Evolutionary conservation across 2,888 invertebrate species (phyloP).

Genomic region (Masnerella sp.): DNA sequence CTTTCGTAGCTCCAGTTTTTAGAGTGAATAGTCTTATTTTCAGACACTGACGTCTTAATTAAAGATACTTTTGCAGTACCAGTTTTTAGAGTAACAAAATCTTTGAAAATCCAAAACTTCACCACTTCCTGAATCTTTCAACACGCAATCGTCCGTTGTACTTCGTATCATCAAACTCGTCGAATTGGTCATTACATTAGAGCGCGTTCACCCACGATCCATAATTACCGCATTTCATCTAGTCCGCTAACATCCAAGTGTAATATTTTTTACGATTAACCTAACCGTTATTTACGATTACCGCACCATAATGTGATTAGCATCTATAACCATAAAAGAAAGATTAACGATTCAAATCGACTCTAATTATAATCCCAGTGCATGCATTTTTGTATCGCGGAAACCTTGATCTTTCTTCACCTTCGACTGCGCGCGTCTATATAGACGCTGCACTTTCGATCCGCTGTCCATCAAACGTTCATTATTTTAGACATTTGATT

Average conservation of each 20-base stretch:
- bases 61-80: too few relatives aligned
- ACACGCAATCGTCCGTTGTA: background rate
- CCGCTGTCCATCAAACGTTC: constrained; percentile 47
- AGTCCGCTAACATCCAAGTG: constrained; percentile 43
- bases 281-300: constrained; percentile 58
- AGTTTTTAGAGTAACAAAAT: too few relatives aligned
- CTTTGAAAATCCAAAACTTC: too few relatives aligned
- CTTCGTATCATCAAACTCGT: constrained; percentile 7
- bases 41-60: too few relatives aligned
- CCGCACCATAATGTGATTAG: constrained; percentile 54
- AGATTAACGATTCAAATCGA: constrained; percentile 57
- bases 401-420: constrained; percentile 59
- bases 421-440: constrained; percentile 47
- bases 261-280: constrained; percentile 55
- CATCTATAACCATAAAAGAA: constrained; percentile 57
- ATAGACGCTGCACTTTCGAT: constrained; percentile 52
- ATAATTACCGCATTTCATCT: constrained; percentile 56
- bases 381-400: constrained; percentile 39
- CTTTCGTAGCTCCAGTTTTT: too few relatives aligned
- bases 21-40: too few relatives aligned
- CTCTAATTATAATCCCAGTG: constrained; percentile 52
- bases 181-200: constrained; percentile 33
- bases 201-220: constrained; percentile 44
- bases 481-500: constrained; percentile 56
- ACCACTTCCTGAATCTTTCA: constrained; percentile 1